Percentiles rank a stretch among this genome's conserved stretches.
Evolutionary conservation across 2,797 vertebrate species (phyloP).

Genomic region (Semaprochilodus insignis): DNA sequence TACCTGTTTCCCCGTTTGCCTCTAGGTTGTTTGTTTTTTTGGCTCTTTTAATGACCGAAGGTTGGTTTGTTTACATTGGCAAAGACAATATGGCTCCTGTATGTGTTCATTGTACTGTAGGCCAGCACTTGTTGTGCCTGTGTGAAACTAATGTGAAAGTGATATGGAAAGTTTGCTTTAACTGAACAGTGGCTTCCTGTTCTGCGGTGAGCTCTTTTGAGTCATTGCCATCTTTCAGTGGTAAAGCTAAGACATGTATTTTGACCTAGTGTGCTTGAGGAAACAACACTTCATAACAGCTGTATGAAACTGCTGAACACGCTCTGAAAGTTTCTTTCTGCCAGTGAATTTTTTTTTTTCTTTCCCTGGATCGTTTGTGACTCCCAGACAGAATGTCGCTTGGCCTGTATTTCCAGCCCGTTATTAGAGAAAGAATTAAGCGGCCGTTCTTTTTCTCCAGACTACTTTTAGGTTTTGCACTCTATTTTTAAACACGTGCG

Average conservation of each 20-base stretch:
- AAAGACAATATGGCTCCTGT: not conserved
- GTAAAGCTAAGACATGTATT: not conserved
- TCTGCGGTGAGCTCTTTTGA: slow-evolving; percentile 3
- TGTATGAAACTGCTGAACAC: slow-evolving; percentile 29
- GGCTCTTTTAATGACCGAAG: not conserved
- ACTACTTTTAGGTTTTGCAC: not conserved
- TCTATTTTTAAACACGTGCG: slow-evolving; percentile 6
- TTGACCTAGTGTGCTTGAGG: slow-evolving; percentile 6
- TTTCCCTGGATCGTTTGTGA: slow-evolving; percentile 5
- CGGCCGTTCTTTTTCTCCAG: slow-evolving; percentile 8
- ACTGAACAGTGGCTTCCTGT: slow-evolving; percentile 6
- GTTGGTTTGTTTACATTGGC: not conserved
- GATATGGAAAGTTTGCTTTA: not conserved
- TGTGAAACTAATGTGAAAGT: slow-evolving; percentile 17
- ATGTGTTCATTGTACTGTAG: no score
- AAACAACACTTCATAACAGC: slow-evolving; percentile 5
- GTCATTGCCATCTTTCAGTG: not conserved
- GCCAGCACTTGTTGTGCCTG: not conserved
- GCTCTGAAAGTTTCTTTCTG: slow-evolving; percentile 11
- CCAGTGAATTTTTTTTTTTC: not conserved
- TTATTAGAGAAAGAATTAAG: slow-evolving; percentile 31
- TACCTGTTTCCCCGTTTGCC: not conserved
- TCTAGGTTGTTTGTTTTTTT: not conserved
- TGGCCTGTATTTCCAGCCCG: slow-evolving; percentile 42
- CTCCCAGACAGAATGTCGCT: slow-evolving; percentile 33